Evolutionary conservation across 2,888 invertebrate species (phyloP).

Genomic region (Drosophila suboccidentalis): DNA sequence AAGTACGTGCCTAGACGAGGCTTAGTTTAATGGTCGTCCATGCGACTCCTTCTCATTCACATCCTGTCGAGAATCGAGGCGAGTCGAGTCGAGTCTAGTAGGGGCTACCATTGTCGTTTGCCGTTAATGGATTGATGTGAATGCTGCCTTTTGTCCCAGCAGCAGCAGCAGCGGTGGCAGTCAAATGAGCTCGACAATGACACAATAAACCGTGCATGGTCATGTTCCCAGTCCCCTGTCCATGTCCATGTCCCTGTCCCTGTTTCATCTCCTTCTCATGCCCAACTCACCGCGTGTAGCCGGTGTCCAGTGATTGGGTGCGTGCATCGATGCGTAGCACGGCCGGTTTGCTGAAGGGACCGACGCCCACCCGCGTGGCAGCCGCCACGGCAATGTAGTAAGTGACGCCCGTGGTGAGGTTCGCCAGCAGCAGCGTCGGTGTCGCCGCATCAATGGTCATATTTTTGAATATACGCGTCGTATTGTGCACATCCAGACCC

Average conservation of each 20-base stretch:
- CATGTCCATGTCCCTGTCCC: neutral
- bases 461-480: slow-evolving; percentile 88
- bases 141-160: slow-evolving; percentile 56
- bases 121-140: slow-evolving; percentile 81
- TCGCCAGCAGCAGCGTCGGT: slow-evolving; percentile 91
- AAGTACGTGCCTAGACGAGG: slow-evolving; percentile 71
- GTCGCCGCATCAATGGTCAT: slow-evolving; percentile 91
- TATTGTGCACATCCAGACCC: slow-evolving; percentile 87
- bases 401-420: slow-evolving; percentile 92
- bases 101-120: slow-evolving; percentile 73
- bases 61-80: neutral
- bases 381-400: slow-evolving; percentile 95
- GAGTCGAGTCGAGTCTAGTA: neutral
- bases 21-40: slow-evolving; percentile 71
- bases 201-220: slow-evolving; percentile 46
- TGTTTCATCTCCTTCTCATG: neutral
- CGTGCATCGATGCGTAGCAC: slow-evolving; percentile 88
- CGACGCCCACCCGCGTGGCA: slow-evolving; percentile 92
- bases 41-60: slow-evolving; percentile 1
- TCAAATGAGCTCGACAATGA: slow-evolving; percentile 74
- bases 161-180: slow-evolving; percentile 55
- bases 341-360: slow-evolving; percentile 92
- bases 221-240: neutral
- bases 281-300: slow-evolving; percentile 82
- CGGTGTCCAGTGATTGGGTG: slow-evolving; percentile 86